Percentiles rank a stretch among this genome's conserved stretches.
phyloP scores from a whole-genome alignment of 2,797 vertebrate species.

The Sebastiscus tertius region DNA sequence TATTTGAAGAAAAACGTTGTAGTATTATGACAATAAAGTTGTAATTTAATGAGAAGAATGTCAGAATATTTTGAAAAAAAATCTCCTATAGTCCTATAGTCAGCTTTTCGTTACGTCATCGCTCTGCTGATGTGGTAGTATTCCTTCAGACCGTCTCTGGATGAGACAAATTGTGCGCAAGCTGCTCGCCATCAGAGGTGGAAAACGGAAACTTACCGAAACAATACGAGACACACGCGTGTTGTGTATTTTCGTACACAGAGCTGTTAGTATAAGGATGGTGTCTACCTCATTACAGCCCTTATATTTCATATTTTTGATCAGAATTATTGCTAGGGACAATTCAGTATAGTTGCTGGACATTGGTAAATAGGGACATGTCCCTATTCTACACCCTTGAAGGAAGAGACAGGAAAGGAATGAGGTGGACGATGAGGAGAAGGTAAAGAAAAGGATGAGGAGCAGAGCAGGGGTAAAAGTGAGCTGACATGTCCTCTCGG shows the following conservation, averaged over 20 bases:
- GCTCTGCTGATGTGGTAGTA: background rate
- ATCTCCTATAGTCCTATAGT: too few species aligned
- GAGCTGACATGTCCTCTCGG: constrained; percentile 45
- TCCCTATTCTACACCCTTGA: background rate
- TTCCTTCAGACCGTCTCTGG: background rate
- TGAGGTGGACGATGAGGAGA: background rate
- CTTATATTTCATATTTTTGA: background rate
- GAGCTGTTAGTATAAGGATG: too few species aligned
- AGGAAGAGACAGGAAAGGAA: background rate
- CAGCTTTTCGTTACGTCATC: too few species aligned
- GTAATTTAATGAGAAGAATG: background rate
- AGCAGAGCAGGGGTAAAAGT: constrained; percentile 23
- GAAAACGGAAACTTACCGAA: rapidly evolving
- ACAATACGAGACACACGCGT: background rate
- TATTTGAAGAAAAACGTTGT: background rate
- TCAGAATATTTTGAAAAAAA: too few species aligned
- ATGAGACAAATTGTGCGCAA: too few species aligned
- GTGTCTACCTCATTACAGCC: background rate
- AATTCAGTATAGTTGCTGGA: background rate
- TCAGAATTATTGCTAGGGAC: background rate
- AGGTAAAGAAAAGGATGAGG: constrained; percentile 9
- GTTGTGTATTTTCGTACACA: background rate
- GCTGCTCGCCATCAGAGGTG: rapidly evolving
- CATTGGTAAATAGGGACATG: background rate
- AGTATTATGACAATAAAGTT: background rate